Evolutionary conservation across 2,797 vertebrate genomes (phyloP).

Genomic region (Dryobates pubescens): DNA sequence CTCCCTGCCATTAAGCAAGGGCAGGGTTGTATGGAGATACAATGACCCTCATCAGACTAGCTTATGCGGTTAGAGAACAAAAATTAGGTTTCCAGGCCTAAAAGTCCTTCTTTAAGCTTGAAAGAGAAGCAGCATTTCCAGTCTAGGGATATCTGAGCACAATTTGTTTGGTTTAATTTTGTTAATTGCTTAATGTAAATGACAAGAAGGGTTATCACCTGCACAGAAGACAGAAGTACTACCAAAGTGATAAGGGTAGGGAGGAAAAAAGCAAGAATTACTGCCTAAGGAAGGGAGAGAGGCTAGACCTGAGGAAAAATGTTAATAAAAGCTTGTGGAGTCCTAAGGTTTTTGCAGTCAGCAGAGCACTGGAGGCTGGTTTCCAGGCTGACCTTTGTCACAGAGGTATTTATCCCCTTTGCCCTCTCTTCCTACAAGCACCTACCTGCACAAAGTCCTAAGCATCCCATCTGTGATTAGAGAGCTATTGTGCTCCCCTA

Average conservation of each 20-base stretch:
- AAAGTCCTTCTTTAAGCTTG: neutral
- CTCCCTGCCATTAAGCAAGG: neutral
- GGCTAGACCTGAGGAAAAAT: neutral
- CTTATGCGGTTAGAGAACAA: neutral
- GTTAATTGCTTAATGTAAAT: neutral
- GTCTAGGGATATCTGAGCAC: neutral
- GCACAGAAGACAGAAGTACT: neutral
- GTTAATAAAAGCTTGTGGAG: slow-evolving; percentile 1
- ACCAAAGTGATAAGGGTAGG: neutral
- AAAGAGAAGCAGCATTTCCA: neutral
- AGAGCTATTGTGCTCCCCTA: neutral
- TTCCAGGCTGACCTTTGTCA: slow-evolving; percentile 21
- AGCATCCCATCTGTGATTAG: neutral
- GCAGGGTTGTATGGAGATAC: neutral
- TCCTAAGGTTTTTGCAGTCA: neutral
- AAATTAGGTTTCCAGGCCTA: neutral
- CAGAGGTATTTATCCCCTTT: neutral
- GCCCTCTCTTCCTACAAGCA: neutral
- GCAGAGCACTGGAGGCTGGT: neutral
- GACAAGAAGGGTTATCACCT: neutral
- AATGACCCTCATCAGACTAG: neutral
- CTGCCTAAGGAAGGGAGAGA: slow-evolving; percentile 5
- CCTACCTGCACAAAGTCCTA: neutral
- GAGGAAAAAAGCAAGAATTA: neutral
- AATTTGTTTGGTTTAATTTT: neutral